Base-by-base conservation (phyloP, 2,797 vertebrate species). In the Borostomias antarcticus region DNA sequence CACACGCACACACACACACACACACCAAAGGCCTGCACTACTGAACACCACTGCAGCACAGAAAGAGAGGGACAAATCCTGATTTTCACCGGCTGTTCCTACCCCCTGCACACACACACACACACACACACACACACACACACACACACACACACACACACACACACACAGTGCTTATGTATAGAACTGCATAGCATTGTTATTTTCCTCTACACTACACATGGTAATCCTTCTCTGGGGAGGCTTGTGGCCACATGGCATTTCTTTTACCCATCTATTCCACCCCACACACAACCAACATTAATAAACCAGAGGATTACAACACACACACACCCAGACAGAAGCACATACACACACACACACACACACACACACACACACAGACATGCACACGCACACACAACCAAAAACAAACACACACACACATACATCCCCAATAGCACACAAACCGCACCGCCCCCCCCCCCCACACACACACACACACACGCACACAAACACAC, bases 191-290 rank as follows among this genome's bases (percentile, higher is more conserved):
- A 50, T 68, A 58, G 66, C 32, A 54, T 53, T 59, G 28, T 29
- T 33, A 35, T 33, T 40, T 65, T 67, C 73, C 77, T 76, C 61
- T 69, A 62, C 52, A 81, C 84, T 86, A 87, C 82, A 85, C 82
- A 83, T 78, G 78, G 65, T 89, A 89, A 89, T 89, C 85, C 84
- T 74, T 71, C 21, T 45, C 25, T 69, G 77, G 72, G 82, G 84
- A 85, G 79, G 72, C 68, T 40, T 32, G 77, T 58, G 26, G 51
- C 72, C 88, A 81, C 85, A 87, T 84, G 84, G 76, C 81, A 66
- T 85, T 83, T 84, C 86, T 82, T 86, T 86, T 71, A 87, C 86
- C 81, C 85, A 76, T 83, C 76, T 78, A 81, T 81, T 84, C 82
- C 17, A 19, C 28, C 79, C 81, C 83, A 82, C 76, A 80, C 77